Percentiles rank a stretch among this genome's conserved stretches.
Evolutionary conservation across 2,888 invertebrate species (phyloP).

Genomic region (Mylabris sibirica): DNA sequence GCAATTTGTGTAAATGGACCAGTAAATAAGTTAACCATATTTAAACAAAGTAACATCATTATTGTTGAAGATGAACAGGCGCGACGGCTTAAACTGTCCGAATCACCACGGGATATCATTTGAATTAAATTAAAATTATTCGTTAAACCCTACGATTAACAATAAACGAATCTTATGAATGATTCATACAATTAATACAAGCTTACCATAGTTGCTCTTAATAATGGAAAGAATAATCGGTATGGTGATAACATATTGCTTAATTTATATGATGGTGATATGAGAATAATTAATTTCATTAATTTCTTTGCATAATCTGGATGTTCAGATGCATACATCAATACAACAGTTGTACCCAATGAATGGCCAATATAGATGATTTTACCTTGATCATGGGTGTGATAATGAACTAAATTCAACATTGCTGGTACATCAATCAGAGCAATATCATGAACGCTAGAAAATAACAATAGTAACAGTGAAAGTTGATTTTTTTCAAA

Average conservation of each 20-base stretch:
- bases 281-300: constrained; percentile 67
- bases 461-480: constrained; percentile 20
- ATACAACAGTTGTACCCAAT: constrained; percentile 80
- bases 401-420: constrained; percentile 41
- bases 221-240: constrained; percentile 69
- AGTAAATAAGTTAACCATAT: constrained; percentile 44
- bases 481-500: background rate
- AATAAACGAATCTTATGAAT: background rate
- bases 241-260: constrained; percentile 68
- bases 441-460: constrained; percentile 55
- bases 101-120: constrained; percentile 46
- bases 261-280: constrained; percentile 75
- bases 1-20: constrained; percentile 56
- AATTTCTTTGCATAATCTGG: constrained; percentile 74
- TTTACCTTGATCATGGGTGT: constrained; percentile 26
- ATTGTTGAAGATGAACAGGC: constrained; percentile 52
- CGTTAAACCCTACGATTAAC: constrained; percentile 19
- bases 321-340: constrained; percentile 73
- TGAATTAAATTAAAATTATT: constrained; percentile 51
- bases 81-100: constrained; percentile 46
- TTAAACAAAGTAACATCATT: constrained; percentile 50
- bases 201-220: constrained; percentile 50
- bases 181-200: background rate
- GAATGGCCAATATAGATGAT: constrained; percentile 87
- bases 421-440: constrained; percentile 53